Evolutionary conservation across 1,140 invertebrate genomes (phyloP), one percentile per base, ranked within the genome.

Genomic region (Drosophila nasuta): DNA sequence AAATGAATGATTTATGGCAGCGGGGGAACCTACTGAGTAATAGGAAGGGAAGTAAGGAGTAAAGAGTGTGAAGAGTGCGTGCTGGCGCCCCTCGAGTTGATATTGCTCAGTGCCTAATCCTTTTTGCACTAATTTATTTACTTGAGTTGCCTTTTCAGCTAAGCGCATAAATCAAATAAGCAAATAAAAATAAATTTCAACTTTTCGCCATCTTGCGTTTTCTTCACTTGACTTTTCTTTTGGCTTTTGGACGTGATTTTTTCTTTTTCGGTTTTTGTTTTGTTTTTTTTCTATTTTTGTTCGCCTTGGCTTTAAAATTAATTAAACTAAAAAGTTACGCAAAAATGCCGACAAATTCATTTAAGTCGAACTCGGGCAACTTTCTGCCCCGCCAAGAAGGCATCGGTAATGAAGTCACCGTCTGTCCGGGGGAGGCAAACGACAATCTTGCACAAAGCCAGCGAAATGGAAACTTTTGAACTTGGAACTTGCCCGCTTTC

Each of bases 121-220:
- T 82, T 83, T 83, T 82, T 79, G 67, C 67, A 59, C 70, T 82
- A 82, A 82, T 79, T 82, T 79, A 82, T 82, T 82, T 82, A 82
- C 76, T 82, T 82, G 58, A 65, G 30, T 75, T 41, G 67, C 64
- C 79, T 64, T 74, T 74, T 74, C 71, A 69, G 41, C 63, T 60
- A 81, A 71, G 75, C 60, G 59, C 67, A 75, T 71, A 75, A 75
- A 75, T 76, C 68, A 72, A 72, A 76, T 71, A 76, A 76, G 75
- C 71, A 82, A 82, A 82, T 77, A 77, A 81, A 81, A 82, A 82
- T 75, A 56, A 78, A 82, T 82, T 81, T 78, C 33, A 73, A 75
- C 76, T 82, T 76, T 70, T 75, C 58, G 35, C 8, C 11, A 25
- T 51, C 38, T 54, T 28, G 46, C 28, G 11, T 48, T 38, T 7